These are phyloP conservation scores for Aquatica leii DNA, from an alignment of 2,888 invertebrate species.

Conservation along the genomic window DNA sequence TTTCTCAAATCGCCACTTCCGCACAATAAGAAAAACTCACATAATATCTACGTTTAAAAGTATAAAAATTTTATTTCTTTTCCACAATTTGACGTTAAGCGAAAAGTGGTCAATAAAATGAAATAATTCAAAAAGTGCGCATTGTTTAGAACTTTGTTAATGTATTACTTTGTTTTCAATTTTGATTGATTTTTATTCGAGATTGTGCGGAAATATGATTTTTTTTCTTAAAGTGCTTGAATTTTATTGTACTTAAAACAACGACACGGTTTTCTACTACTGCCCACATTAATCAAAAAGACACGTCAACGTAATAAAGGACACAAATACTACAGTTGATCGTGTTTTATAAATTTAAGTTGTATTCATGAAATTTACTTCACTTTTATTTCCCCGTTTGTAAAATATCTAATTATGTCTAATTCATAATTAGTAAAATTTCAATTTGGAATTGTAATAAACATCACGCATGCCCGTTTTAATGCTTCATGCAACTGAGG, in stretches of 20 bases:
- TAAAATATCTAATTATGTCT: background rate
- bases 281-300: conserved; percentile 40
- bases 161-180: too few species aligned
- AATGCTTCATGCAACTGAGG: conserved; percentile 7
- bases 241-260: conserved; percentile 5
- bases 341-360: conserved; percentile 11
- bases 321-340: background rate
- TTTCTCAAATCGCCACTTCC: too few species aligned
- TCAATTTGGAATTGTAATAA: conserved; percentile 3
- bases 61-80: too few species aligned
- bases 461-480: conserved; percentile 36
- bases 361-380: background rate
- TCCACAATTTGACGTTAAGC: too few species aligned
- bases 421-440: background rate
- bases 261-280: conserved; percentile 41
- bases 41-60: too few species aligned
- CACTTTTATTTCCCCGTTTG: background rate
- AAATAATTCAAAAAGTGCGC: too few species aligned
- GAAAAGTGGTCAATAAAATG: too few species aligned
- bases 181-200: too few species aligned
- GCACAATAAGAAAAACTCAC: too few species aligned
- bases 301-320: conserved; percentile 17
- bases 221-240: background rate
- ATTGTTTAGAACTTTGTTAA: too few species aligned
- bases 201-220: too few species aligned